Conservation (phyloP, 2,888 invertebrate genomes). For the Pegoplata infirma region DNA sequence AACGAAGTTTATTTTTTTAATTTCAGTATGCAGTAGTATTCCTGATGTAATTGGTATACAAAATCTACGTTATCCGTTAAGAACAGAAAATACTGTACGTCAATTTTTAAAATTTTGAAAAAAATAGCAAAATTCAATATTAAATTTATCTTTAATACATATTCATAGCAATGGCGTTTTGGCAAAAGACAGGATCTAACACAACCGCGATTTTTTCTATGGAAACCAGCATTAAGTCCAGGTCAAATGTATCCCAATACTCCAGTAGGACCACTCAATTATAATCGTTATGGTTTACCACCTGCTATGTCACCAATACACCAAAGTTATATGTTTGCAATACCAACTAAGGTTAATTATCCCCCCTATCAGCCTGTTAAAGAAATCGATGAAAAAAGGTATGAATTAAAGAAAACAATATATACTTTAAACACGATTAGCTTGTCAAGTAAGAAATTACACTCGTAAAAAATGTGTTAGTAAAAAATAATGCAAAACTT, state of each 20-base stretch:
- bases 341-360: slow-evolving; percentile 50
- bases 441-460: too few species aligned
- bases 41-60: slow-evolving; percentile 37
- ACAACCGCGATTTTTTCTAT: slow-evolving; percentile 44
- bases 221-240: slow-evolving; percentile 44
- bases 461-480: too few species aligned
- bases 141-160: too few species aligned
- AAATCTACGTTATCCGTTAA: slow-evolving; percentile 42
- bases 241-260: slow-evolving; percentile 31
- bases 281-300: slow-evolving; percentile 39
- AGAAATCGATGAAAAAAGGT: slow-evolving; percentile 53
- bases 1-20: too few species aligned
- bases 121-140: too few species aligned
- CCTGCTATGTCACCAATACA: slow-evolving; percentile 34
- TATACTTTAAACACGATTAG: too few species aligned
- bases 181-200: slow-evolving; percentile 49
- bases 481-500: too few species aligned
- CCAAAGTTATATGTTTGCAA: slow-evolving; percentile 45
- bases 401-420: neutral
- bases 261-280: slow-evolving; percentile 31
- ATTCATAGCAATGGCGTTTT: slow-evolving; percentile 43
- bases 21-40: slow-evolving; percentile 34
- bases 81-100: slow-evolving; percentile 48
- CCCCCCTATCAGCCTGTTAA: slow-evolving; percentile 34
- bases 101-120: neutral